A percentile compares a stretch with the other conserved stretches of the same genome.
Conservation (phyloP, 2,888 invertebrate species). For the Tipula vernalis region DNA sequence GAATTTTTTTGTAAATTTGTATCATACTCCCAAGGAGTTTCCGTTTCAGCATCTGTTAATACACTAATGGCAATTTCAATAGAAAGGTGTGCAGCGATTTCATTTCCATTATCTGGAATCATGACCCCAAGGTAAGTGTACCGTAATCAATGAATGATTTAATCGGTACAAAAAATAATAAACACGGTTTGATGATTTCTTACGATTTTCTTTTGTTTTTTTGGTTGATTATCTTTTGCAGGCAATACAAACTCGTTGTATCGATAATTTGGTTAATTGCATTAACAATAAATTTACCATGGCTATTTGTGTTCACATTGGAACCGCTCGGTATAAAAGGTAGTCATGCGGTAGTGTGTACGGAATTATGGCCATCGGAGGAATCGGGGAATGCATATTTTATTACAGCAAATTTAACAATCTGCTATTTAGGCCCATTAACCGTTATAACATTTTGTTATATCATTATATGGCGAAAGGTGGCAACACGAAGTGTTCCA, state of each 20-base stretch:
- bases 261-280: conserved; percentile 38
- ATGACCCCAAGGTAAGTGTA: conserved; percentile 29
- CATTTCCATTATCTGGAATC: conserved; percentile 36
- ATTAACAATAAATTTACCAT: conserved; percentile 36
- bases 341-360: conserved; percentile 31
- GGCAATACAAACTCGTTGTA: conserved; percentile 30
- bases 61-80: conserved; percentile 43
- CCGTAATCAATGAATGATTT: background rate
- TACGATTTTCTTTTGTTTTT: background rate
- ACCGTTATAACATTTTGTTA: conserved; percentile 40
- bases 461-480: conserved; percentile 38
- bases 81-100: conserved; percentile 40
- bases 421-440: conserved; percentile 41
- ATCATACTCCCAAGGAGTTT: conserved; percentile 43
- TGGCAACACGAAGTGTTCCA: conserved; percentile 34
- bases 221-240: background rate
- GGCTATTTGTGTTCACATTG: conserved; percentile 38
- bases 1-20: conserved; percentile 42
- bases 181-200: background rate
- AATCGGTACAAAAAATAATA: background rate
- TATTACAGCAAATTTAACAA: conserved; percentile 38
- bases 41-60: conserved; percentile 43
- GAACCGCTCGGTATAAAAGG: conserved; percentile 28
- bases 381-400: conserved; percentile 38
- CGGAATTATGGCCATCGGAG: conserved; percentile 36